Percentiles rank a stretch among this genome's conserved stretches.
Conservation (phyloP, 2,113 vertebrate genomes). For the Plotosus lineatus region DNA sequence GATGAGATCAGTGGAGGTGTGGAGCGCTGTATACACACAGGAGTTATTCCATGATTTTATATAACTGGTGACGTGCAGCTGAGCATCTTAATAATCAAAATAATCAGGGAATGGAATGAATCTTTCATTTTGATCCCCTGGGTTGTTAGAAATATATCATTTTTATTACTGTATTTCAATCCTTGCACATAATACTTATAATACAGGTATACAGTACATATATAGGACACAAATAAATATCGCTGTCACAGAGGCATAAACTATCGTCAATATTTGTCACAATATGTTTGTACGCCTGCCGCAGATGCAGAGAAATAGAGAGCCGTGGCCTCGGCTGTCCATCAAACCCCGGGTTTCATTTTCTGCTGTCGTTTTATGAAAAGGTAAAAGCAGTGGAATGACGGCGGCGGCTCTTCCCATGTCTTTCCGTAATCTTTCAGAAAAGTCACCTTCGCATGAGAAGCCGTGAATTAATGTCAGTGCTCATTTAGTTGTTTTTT, state of each 20-base stretch:
- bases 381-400: slow-evolving; percentile 36
- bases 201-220: too few relatives aligned
- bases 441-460: slow-evolving; percentile 35
- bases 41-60: too few relatives aligned
- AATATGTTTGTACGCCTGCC: slow-evolving; percentile 55
- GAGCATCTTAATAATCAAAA: too few relatives aligned
- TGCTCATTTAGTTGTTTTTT: neutral
- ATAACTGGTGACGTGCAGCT: too few relatives aligned
- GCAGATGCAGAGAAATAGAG: slow-evolving; percentile 54
- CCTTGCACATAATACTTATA: too few relatives aligned
- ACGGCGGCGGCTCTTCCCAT: slow-evolving; percentile 15
- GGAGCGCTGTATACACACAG: too few relatives aligned
- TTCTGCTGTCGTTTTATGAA: slow-evolving; percentile 58
- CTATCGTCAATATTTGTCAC: slow-evolving; percentile 39
- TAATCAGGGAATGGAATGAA: too few relatives aligned
- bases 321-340: slow-evolving; percentile 65
- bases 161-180: too few relatives aligned
- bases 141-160: too few relatives aligned
- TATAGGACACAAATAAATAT: slow-evolving; percentile 6
- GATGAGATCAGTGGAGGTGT: too few relatives aligned
- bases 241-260: slow-evolving; percentile 29
- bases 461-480: slow-evolving; percentile 28
- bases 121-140: too few relatives aligned
- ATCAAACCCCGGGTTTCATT: slow-evolving; percentile 62
- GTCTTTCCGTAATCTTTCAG: slow-evolving; percentile 16